These are phyloP conservation scores for Eurypyga helias DNA, from an alignment of 2,113 vertebrate species.

Conservation along the genomic window DNA sequence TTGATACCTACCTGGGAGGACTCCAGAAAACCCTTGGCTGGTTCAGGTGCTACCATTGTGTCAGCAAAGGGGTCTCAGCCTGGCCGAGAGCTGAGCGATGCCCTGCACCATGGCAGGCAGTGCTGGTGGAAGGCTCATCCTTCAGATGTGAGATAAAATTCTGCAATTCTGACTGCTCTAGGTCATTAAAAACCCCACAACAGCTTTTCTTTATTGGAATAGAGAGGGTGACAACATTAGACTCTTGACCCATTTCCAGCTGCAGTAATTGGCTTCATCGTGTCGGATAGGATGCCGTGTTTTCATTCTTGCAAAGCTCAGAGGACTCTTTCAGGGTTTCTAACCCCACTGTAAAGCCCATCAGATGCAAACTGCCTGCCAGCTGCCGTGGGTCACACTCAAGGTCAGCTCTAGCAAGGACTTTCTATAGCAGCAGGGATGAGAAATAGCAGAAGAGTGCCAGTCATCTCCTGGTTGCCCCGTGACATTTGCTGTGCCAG, in stretches of 20 bases:
- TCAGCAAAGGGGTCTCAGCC: neutral
- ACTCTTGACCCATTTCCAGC: neutral
- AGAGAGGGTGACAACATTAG: neutral
- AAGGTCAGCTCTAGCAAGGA: neutral
- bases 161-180: neutral
- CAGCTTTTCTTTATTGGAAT: neutral
- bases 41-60: fast-evolving
- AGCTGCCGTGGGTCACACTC: fast-evolving
- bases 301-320: neutral
- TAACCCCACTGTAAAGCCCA: neutral
- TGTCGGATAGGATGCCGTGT: neutral
- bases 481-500: neutral
- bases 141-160: neutral
- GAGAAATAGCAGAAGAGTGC: neutral
- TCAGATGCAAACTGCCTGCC: neutral
- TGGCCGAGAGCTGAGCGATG: neutral
- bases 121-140: fast-evolving
- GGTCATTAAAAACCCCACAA: neutral
- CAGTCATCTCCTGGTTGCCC: neutral
- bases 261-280: neutral
- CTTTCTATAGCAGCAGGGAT: neutral
- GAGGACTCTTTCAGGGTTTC: neutral
- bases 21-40: neutral
- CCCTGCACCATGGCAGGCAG: fast-evolving
- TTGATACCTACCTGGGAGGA: neutral